Percentiles rank a stretch among this genome's conserved stretches.
Evolutionary conservation across 2,797 vertebrate genomes (phyloP).

Genomic region (Falco biarmicus): DNA sequence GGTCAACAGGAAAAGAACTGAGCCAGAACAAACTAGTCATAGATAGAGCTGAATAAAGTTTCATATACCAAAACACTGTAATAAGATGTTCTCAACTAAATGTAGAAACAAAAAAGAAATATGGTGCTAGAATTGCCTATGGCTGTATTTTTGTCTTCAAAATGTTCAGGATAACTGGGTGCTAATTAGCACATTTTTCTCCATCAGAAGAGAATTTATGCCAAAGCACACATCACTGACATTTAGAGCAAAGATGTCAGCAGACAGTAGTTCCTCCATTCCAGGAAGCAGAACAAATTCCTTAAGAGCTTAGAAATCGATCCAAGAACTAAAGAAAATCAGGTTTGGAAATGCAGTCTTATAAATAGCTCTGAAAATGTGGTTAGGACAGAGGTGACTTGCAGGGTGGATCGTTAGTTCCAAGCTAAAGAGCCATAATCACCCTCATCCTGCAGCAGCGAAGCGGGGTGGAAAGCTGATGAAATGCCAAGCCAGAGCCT

Average conservation of each 20-base stretch:
- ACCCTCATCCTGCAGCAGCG: background rate
- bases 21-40: constrained; percentile 9
- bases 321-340: constrained; percentile 6
- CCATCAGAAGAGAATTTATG: constrained; percentile 19
- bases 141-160: constrained; percentile 37
- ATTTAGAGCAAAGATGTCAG: constrained; percentile 25
- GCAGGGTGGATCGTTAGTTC: background rate
- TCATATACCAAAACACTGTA: background rate
- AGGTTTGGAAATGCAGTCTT: background rate
- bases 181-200: constrained; percentile 28
- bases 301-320: background rate
- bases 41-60: background rate
- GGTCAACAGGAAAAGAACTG: background rate
- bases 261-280: background rate
- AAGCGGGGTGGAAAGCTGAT: rapidly evolving
- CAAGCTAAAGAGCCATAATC: background rate
- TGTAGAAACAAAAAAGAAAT: background rate
- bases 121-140: background rate
- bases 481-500: background rate
- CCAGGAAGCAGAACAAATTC: background rate
- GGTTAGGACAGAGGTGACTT: background rate
- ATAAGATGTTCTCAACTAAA: background rate
- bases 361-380: background rate
- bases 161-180: background rate
- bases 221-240: constrained; percentile 14